A percentile compares a stretch with the other conserved stretches of the same genome.
These are phyloP conservation scores for Fundulus diaphanus DNA, from an alignment of 2,797 vertebrate species.

Conservation along the genomic window DNA sequence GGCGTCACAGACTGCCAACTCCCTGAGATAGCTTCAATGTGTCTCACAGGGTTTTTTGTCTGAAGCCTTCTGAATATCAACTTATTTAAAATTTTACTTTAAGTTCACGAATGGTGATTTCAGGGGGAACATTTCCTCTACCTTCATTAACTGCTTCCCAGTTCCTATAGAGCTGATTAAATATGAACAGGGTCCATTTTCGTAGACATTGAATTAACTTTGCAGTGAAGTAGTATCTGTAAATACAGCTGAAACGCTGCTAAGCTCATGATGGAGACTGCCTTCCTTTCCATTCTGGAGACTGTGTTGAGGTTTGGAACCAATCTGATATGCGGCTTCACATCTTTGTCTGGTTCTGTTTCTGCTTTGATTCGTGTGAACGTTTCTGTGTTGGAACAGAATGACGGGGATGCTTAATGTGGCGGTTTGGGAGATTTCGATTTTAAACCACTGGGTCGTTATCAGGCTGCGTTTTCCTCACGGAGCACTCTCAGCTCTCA, in stretches of 20 bases:
- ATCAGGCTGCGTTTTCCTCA: background rate
- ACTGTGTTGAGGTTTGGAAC: background rate
- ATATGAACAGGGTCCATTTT: background rate
- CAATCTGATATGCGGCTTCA: conserved; percentile 15
- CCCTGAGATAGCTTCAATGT: no score
- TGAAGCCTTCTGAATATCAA: no score
- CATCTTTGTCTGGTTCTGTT: conserved; percentile 31
- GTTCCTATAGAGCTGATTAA: background rate
- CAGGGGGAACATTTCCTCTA: no score
- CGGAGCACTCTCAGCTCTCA: background rate
- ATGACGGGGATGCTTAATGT: conserved; percentile 20
- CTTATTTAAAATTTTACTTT: no score
- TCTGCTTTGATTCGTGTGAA: conserved; percentile 10
- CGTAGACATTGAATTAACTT: background rate
- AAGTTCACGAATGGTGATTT: no score
- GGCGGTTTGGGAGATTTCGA: background rate
- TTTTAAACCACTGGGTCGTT: background rate
- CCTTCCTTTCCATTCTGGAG: background rate
- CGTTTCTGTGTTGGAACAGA: conserved; percentile 18
- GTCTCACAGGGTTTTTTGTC: no score
- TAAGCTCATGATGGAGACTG: background rate
- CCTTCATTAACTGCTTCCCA: no score
- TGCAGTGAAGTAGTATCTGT: background rate
- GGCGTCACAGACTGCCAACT: no score
- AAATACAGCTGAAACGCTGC: background rate